Conservation (phyloP, 1,140 invertebrate genomes). For the Aricia agestis region DNA sequence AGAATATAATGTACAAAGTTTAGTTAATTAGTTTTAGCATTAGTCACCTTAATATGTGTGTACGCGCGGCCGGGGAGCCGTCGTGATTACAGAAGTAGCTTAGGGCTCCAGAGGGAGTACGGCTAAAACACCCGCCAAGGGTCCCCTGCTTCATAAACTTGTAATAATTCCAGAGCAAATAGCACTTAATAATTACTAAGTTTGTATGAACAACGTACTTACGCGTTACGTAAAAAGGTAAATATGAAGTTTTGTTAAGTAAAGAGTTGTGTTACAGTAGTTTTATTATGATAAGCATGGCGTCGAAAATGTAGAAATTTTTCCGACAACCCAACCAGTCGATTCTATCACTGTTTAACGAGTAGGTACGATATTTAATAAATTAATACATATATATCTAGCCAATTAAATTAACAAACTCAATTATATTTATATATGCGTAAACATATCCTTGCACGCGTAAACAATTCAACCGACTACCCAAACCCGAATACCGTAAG, state of each 20-base stretch:
- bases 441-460: too few relatives aligned
- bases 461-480: too few relatives aligned
- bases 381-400: too few relatives aligned
- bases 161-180: background rate
- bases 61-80: background rate
- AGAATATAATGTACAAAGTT: background rate
- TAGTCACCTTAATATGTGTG: background rate
- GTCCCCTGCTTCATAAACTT: background rate
- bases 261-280: background rate
- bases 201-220: background rate
- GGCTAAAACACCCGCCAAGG: background rate
- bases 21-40: background rate
- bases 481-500: too few relatives aligned
- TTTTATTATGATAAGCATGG: background rate
- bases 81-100: background rate
- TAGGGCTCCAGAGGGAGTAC: background rate
- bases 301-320: background rate
- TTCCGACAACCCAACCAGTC: too few relatives aligned
- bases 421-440: too few relatives aligned
- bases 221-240: background rate
- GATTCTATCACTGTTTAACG: too few relatives aligned
- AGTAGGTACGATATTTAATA: too few relatives aligned
- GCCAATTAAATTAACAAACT: too few relatives aligned
- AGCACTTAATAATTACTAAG: background rate
- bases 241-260: background rate